Percentiles rank a stretch among this genome's conserved stretches.
phyloP scores from a whole-genome alignment of 2,888 invertebrate species.

The Hipparchia semele region DNA sequence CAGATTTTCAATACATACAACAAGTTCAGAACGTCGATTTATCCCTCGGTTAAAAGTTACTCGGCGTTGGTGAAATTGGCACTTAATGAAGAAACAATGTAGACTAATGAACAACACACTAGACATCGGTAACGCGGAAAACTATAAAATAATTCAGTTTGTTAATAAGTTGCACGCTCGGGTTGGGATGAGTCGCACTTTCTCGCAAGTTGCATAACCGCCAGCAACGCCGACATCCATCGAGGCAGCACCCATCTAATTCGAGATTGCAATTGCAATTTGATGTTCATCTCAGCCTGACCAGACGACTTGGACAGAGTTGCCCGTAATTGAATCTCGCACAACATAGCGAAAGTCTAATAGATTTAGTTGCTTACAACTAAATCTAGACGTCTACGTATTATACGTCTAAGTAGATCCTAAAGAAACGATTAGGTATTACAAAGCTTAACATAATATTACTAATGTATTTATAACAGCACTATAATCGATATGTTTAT shows the following conservation, averaged over 20 bases:
- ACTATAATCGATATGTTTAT: too few relatives aligned
- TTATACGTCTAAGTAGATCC: too few relatives aligned
- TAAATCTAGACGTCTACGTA: too few relatives aligned
- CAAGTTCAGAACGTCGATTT: too few relatives aligned
- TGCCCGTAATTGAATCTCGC: constrained; percentile 4
- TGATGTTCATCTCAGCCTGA: background rate
- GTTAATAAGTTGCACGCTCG: constrained; percentile 27
- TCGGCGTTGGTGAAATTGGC: too few relatives aligned
- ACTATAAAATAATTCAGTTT: constrained; percentile 18
- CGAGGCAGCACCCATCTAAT: constrained; percentile 8
- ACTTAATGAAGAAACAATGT: background rate
- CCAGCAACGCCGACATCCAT: background rate
- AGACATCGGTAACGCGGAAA: constrained; percentile 1
- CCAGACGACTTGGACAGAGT: background rate
- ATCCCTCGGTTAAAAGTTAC: too few relatives aligned
- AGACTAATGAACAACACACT: background rate
- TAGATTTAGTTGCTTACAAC: background rate
- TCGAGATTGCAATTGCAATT: constrained; percentile 5
- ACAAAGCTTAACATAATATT: too few relatives aligned
- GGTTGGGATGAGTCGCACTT: constrained; percentile 27
- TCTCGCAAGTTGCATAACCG: constrained; percentile 23
- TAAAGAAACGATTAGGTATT: too few relatives aligned
- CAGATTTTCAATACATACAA: too few relatives aligned
- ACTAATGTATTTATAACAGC: too few relatives aligned
- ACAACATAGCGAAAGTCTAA: too few relatives aligned